Percentiles rank a stretch among this genome's conserved stretches.
Conservation (phyloP, 2,888 invertebrate species). For the Neoscelio sp. region DNA sequence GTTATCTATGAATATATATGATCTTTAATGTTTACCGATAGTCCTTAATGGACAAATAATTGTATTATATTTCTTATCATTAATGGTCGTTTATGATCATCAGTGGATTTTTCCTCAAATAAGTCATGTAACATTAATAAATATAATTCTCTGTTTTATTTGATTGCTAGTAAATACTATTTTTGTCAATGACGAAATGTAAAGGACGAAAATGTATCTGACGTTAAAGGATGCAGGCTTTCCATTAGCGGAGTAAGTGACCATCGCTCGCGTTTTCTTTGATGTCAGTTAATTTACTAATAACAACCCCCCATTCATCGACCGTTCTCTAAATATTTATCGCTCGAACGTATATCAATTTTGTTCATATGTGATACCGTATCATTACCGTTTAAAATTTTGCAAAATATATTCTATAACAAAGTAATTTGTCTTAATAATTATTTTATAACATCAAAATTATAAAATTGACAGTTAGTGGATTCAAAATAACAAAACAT, state of each 20-base stretch:
- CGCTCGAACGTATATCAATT: slow-evolving; percentile 79
- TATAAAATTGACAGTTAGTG: too few relatives aligned
- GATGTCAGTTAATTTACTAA: slow-evolving; percentile 83
- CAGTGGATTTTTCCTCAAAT: too few relatives aligned
- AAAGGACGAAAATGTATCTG: slow-evolving; percentile 58
- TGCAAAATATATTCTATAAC: too few relatives aligned
- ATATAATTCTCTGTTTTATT: background rate
- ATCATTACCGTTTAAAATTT: slow-evolving; percentile 73
- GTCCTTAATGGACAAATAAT: too few relatives aligned
- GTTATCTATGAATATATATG: too few relatives aligned
- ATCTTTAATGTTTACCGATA: too few relatives aligned
- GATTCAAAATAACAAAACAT: too few relatives aligned
- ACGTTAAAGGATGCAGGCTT: slow-evolving; percentile 73
- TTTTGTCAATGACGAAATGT: slow-evolving; percentile 40
- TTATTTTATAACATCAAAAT: too few relatives aligned
- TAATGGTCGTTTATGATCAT: too few relatives aligned
- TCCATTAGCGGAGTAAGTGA: slow-evolving; percentile 77
- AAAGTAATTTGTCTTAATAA: too few relatives aligned
- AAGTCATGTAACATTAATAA: background rate
- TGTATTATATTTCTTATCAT: too few relatives aligned
- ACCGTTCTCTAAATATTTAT: slow-evolving; percentile 82
- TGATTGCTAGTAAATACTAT: slow-evolving; percentile 19
- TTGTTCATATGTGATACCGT: slow-evolving; percentile 74
- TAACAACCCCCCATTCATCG: slow-evolving; percentile 78
- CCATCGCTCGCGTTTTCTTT: slow-evolving; percentile 81